A percentile compares a stretch with the other conserved stretches of the same genome.
Evolutionary conservation across 2,888 invertebrate species (phyloP).

Genomic region (Nymphalis polychloros): DNA sequence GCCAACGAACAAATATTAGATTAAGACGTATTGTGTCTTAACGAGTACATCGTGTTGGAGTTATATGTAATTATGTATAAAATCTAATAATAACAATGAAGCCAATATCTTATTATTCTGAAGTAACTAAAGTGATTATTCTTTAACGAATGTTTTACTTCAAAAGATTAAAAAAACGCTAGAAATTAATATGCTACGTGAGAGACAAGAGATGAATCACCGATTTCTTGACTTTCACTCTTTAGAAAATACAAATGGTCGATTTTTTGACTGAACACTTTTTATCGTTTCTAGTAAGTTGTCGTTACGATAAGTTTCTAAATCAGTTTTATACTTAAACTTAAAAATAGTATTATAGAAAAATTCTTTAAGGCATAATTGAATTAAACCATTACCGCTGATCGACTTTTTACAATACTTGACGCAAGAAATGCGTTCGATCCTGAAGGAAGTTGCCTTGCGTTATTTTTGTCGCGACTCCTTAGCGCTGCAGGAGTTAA

Average conservation of each 20-base stretch:
- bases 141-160: not conserved
- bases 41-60: not conserved
- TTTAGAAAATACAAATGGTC: conserved; percentile 9
- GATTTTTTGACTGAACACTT: conserved; percentile 3
- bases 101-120: not conserved
- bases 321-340: not conserved
- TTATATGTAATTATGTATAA: not conserved
- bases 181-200: conserved; percentile 9
- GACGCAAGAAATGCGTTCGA: conserved; percentile 24
- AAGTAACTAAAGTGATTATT: not conserved
- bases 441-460: conserved; percentile 50
- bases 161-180: conserved; percentile 1
- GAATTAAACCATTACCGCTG: not conserved
- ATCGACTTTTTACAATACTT: conserved; percentile 5
- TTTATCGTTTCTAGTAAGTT: no score
- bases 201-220: conserved; percentile 4
- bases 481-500: conserved; percentile 61
- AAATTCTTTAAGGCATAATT: not conserved
- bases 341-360: not conserved
- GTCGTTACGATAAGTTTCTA: no score
- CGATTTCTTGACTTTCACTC: conserved; percentile 10
- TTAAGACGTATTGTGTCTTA: not conserved
- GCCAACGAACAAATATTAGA: not conserved
- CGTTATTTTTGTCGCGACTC: conserved; percentile 64
- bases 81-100: conserved; percentile 1